Base-by-base conservation (phyloP, 2,888 invertebrate species). In the Agriopis marginaria region DNA sequence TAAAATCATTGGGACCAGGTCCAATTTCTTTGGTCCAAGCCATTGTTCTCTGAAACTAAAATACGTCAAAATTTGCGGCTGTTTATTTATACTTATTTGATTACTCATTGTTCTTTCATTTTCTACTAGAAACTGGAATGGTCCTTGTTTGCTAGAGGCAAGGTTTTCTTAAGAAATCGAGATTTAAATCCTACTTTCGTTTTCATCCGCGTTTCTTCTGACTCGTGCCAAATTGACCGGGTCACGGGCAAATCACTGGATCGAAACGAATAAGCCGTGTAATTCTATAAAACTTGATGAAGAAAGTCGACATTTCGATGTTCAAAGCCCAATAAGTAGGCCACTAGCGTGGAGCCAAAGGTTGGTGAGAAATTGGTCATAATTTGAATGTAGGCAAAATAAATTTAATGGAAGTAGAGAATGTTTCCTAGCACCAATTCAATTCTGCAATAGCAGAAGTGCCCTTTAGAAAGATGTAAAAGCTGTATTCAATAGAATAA, bases 241-340 rank as follows among this genome's bases (percentile, higher is more conserved):
- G 84, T 86, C 86, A 86, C 84, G 84, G 82, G 75, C 73, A 62
- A 79, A 75, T 80, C 80, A 84, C 83, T 87, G 84, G 75, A 83
- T 86, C 84, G 83, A 84, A 86, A 82, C 80, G 76, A 83, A 86
- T 85, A 88, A 87, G 78, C 85, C 88, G 79, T 89, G 84, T 88
- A 88, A 91, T 90, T 88, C 77, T 82, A 83, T 86, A 82, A 89
- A 84, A 76, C 79, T 77, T 81, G 73, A 77, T 81, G 83, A 89
- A 83, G 87, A 90, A 91, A 90, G 89, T 87, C 76, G 72, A 73
- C 65, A 79, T 82, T 78, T 75, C 66, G 75, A 80, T 79, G 72
- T 58, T 54, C 55, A 49, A 40, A 66, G 55, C 64, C 75, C 74
- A 70, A 71, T 72, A 78, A 78, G 72, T 79, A 71, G 78, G 73